Conservation (phyloP, 2,797 vertebrate genomes). For the Benthosema pterotum region DNA sequence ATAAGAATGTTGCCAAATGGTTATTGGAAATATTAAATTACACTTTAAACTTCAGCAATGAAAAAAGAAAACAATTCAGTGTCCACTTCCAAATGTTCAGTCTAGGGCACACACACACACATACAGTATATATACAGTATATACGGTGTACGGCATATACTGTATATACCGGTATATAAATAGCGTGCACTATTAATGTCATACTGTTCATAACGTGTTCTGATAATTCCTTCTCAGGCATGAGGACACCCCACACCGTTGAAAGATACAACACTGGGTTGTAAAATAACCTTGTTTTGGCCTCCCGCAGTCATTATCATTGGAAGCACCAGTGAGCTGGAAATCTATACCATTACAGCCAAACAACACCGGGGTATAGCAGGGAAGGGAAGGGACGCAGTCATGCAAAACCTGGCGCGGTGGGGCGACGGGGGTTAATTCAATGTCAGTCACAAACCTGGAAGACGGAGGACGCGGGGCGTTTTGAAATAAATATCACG, state of each 20-base stretch:
- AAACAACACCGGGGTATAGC: slow-evolving; percentile 43
- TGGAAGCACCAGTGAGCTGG: slow-evolving; percentile 49
- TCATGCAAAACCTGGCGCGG: slow-evolving; percentile 8
- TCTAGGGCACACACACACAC: too few relatives aligned
- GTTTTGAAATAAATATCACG: not conserved
- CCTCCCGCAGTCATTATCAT: slow-evolving; percentile 61
- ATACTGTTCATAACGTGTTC: not conserved
- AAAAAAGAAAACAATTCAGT: not conserved
- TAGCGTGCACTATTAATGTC: too few relatives aligned
- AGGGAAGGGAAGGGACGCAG: slow-evolving; percentile 32
- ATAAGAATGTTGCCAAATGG: not conserved
- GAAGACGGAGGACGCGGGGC: not conserved
- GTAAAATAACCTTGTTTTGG: slow-evolving; percentile 60
- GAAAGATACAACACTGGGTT: slow-evolving; percentile 46
- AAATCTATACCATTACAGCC: slow-evolving; percentile 55
- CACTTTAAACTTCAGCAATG: not conserved
- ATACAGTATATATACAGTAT: too few relatives aligned
- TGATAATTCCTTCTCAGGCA: slow-evolving; percentile 45
- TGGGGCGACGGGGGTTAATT: not conserved
- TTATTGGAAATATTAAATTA: not conserved
- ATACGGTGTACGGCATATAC: too few relatives aligned
- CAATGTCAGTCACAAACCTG: slow-evolving; percentile 4
- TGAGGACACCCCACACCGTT: slow-evolving; percentile 37
- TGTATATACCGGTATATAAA: too few relatives aligned
- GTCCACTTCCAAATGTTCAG: not conserved